A percentile compares a stretch with the other conserved stretches of the same genome.
Evolutionary conservation across 2,113 vertebrate genomes (phyloP).

Genomic region (Falco punctatus): DNA sequence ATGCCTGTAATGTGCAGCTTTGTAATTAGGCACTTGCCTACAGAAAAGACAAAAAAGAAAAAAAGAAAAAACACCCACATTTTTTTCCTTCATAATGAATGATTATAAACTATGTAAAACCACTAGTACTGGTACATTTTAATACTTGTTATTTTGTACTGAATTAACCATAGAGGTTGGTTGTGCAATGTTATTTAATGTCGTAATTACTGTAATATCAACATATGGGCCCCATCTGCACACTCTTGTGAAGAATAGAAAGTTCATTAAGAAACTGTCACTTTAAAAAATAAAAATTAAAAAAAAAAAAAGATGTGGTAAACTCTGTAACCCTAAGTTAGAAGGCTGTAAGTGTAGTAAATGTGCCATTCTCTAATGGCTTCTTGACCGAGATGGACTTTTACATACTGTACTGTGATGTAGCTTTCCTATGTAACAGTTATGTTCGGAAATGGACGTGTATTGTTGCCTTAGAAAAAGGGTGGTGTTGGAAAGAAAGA

Average conservation of each 20-base stretch:
- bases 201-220: constrained; percentile 83
- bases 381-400: constrained; percentile 70
- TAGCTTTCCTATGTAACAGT: constrained; percentile 81
- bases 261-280: constrained; percentile 66
- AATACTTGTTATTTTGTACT: constrained; percentile 83
- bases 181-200: constrained; percentile 86
- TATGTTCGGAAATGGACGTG: constrained; percentile 78
- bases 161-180: constrained; percentile 84
- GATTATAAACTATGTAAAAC: constrained; percentile 78
- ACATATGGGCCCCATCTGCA: constrained; percentile 75
- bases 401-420: constrained; percentile 78
- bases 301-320: constrained; percentile 72
- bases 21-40: constrained; percentile 89
- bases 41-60: constrained; percentile 78
- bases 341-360: constrained; percentile 66
- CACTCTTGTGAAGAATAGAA: constrained; percentile 75
- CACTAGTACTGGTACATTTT: constrained; percentile 85
- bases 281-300: constrained; percentile 63
- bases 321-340: constrained; percentile 69
- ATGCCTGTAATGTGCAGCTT: constrained; percentile 88
- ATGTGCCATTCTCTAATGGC: constrained; percentile 62
- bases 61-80: background rate
- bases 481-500: constrained; percentile 74
- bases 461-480: constrained; percentile 84
- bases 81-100: constrained; percentile 77